Conservation (phyloP, 2,113 vertebrate species). For the Sylvia atricapilla region DNA sequence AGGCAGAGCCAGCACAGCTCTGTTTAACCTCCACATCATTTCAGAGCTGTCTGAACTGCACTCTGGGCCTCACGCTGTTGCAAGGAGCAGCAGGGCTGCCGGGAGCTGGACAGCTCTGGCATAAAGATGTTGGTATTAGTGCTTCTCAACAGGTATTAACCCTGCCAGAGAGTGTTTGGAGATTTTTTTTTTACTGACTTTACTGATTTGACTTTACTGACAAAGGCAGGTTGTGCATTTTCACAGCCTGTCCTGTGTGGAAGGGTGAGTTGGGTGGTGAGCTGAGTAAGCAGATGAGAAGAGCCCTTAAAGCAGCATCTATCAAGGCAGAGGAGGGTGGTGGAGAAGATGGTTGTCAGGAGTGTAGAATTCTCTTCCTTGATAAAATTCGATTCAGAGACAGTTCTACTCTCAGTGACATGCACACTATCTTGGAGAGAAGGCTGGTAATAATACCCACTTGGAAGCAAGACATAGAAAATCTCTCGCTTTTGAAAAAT, state of each 20-base stretch:
- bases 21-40: not conserved
- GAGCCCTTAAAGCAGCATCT: not conserved
- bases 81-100: not conserved
- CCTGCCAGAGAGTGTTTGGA: not conserved
- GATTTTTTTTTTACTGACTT: not conserved
- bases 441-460: not conserved
- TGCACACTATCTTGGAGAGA: not conserved
- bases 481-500: not conserved
- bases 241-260: not conserved
- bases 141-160: not conserved
- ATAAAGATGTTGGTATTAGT: not conserved
- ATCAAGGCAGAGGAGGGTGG: not conserved
- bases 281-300: not conserved
- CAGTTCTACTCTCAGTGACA: not conserved
- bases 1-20: not conserved
- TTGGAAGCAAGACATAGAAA: not conserved
- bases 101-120: not conserved
- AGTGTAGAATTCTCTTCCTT: not conserved
- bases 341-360: not conserved
- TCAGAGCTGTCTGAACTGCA: not conserved
- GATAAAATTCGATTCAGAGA: not conserved
- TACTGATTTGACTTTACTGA: not conserved
- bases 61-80: rapidly evolving
- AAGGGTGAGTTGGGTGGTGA: not conserved
- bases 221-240: not conserved